Evolutionary conservation across 2,888 invertebrate genomes (phyloP), one percentile per base, ranked within the genome.

Genomic region (Synanthedon vespiformis): DNA sequence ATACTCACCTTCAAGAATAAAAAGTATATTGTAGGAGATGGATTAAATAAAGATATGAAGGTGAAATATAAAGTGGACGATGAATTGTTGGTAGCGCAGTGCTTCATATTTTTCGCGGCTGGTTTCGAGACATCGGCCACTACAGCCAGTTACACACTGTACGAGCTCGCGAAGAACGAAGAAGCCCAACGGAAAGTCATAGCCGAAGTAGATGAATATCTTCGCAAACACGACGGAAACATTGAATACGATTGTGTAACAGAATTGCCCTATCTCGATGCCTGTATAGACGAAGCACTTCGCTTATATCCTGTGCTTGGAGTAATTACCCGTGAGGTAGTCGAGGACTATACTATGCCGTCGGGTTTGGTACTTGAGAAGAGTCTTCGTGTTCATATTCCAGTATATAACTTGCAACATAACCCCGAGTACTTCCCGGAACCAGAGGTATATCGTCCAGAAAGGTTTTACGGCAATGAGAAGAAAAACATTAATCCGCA

Each of bases 71-170:
- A 68, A 1, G 51, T 84, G 11, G 68, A 71, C 1, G 54, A 75
- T 6, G 64, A 78, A 6, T 68, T 84, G 53, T 56, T 88, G 27
- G 75, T 78, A 0, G 83, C 88, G 0, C 89, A 89, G 54, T 74
- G 81, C 10, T 77, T 89, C 40, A 64, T 88, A 0, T 89, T 91
- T 52, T 80, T 78, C 40, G 66, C 64, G 0, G 79, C 77, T 22
- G 80, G 80, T 0, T 80, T 64, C 49, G 80, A 80, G 13, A 78
- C 78, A 0, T 72, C 77, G 3, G 63, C 78, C 0, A 67, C 66
- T 0, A 71, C 74, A 0, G 51, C 67, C 10, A 61, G 64, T 34
- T 71, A 60, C 40, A 61, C 67, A 1, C 53, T 80, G 16, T 77
- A 58, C 40, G 77, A 80, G 50, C 55, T 80, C 11, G 73, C 80